These are phyloP conservation scores for Halictus rubicundus DNA, from an alignment of 1,140 invertebrate genomes.

Conservation along the genomic window DNA sequence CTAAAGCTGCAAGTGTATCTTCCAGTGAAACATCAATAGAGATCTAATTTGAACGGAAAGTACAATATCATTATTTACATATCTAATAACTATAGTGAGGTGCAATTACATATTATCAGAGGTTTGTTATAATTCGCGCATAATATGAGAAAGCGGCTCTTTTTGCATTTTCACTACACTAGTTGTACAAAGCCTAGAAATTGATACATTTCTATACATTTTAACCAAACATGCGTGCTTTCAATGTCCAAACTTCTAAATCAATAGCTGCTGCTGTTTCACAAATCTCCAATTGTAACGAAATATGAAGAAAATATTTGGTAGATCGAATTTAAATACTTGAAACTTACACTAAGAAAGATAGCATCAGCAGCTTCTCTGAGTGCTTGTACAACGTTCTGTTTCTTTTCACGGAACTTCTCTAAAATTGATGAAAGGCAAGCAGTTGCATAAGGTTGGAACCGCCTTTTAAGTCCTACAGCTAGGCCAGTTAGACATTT, in stretches of 20 bases:
- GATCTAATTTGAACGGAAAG: slow-evolving; percentile 82
- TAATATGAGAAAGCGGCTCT: too few species aligned
- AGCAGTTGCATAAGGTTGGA: slow-evolving; percentile 90
- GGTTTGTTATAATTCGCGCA: too few species aligned
- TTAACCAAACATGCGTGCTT: too few species aligned
- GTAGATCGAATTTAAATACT: not conserved
- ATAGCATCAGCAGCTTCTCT: slow-evolving; percentile 96
- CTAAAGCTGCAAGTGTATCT: slow-evolving; percentile 90
- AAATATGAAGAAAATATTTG: not conserved
- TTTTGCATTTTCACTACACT: too few species aligned
- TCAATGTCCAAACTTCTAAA: too few species aligned
- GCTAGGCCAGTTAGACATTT: slow-evolving; percentile 93
- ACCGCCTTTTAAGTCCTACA: slow-evolving; percentile 92
- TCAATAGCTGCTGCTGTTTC: too few species aligned
- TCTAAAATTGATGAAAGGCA: slow-evolving; percentile 92
- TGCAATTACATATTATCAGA: too few species aligned
- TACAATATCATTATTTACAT: slow-evolving; percentile 9
- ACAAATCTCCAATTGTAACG: too few species aligned
- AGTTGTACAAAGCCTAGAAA: too few species aligned
- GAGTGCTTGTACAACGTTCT: slow-evolving; percentile 91
- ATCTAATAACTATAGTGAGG: not conserved
- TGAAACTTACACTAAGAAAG: slow-evolving; percentile 86
- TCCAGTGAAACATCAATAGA: slow-evolving; percentile 94
- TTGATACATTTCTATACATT: too few species aligned
- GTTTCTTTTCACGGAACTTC: slow-evolving; percentile 99